These are phyloP conservation scores for Dusona sp. DNA, from an alignment of 2,888 invertebrate genomes.

Conservation along the genomic window DNA sequence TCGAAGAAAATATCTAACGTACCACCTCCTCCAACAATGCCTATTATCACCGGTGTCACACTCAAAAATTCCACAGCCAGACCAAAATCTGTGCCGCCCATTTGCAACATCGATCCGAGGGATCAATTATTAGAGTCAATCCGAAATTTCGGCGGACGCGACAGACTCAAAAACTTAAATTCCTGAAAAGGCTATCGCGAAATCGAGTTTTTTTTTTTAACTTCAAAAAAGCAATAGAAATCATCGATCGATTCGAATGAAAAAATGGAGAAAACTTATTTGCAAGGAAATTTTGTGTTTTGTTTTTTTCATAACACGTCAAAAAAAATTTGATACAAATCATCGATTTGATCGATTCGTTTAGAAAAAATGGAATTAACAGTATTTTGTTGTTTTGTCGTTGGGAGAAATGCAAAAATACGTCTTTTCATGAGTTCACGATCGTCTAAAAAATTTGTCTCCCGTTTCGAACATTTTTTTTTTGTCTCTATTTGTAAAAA, in stretches of 20 bases:
- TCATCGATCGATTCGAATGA: background rate
- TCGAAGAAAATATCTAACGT: constrained; percentile 55
- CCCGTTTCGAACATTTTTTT: background rate
- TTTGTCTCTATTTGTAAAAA: background rate
- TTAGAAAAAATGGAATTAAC: background rate
- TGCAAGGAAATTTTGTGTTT: background rate
- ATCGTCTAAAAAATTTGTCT: background rate
- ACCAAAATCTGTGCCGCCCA: constrained; percentile 75
- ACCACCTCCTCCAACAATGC: constrained; percentile 80
- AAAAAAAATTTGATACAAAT: background rate
- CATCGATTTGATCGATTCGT: background rate
- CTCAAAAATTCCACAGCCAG: constrained; percentile 78
- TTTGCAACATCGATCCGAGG: constrained; percentile 86
- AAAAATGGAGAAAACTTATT: background rate
- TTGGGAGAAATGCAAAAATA: background rate
- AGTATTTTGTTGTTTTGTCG: constrained; percentile 24
- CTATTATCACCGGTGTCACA: constrained; percentile 82
- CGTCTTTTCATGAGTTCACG: background rate
- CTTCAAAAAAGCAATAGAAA: background rate
- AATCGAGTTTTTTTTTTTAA: background rate
- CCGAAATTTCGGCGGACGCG: constrained; percentile 87
- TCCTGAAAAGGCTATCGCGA: background rate
- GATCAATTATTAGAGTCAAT: constrained; percentile 90
- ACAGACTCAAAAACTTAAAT: constrained; percentile 76
- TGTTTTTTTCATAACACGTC: background rate